A percentile compares a stretch with the other conserved stretches of the same genome.
These are phyloP conservation scores for Caenorhabditis sp. DNA, from an alignment of 2,888 invertebrate genomes.

Conservation along the genomic window DNA sequence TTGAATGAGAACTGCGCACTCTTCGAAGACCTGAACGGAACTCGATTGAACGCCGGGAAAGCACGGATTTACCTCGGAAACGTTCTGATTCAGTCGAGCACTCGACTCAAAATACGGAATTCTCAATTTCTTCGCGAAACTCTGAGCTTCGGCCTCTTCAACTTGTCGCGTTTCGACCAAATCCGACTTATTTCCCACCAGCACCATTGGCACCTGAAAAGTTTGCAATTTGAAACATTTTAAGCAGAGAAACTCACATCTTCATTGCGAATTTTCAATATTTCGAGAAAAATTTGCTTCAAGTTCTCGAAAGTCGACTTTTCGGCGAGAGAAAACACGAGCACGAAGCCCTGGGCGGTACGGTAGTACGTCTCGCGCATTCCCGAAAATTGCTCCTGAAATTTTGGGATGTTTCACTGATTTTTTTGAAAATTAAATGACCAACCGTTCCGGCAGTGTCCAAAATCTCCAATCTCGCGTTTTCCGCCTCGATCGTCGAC, in stretches of 20 bases:
- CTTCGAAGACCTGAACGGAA: slow-evolving; percentile 48
- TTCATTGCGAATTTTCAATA: slow-evolving; percentile 22
- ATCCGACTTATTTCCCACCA: slow-evolving; percentile 99
- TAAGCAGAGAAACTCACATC: slow-evolving; percentile 12
- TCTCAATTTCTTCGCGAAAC: slow-evolving; percentile 81
- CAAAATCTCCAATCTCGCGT: slow-evolving; percentile 98
- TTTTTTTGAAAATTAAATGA: background rate
- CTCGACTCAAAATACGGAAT: slow-evolving; percentile 99
- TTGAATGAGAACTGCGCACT: slow-evolving; percentile 48
- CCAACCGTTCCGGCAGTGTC: slow-evolving; percentile 96
- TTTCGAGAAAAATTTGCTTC: slow-evolving; percentile 84
- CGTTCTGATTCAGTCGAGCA: slow-evolving; percentile 99
- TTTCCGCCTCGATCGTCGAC: slow-evolving; percentile 98
- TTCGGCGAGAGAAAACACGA: slow-evolving; percentile 99
- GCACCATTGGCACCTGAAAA: slow-evolving; percentile 88
- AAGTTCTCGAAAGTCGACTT: slow-evolving; percentile 99
- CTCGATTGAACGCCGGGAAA: background rate
- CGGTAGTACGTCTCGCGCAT: slow-evolving; percentile 99
- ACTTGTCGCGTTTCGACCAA: slow-evolving; percentile 98
- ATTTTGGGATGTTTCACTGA: too few relatives aligned
- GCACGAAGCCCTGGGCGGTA: slow-evolving; percentile 98
- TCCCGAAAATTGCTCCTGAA: slow-evolving; percentile 95
- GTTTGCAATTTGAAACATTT: background rate
- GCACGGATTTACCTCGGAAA: slow-evolving; percentile 86
- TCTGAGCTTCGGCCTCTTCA: slow-evolving; percentile 88